Evolutionary conservation across 2,888 invertebrate genomes (phyloP).

Genomic region (Caenorhabditis drosophilae): DNA sequence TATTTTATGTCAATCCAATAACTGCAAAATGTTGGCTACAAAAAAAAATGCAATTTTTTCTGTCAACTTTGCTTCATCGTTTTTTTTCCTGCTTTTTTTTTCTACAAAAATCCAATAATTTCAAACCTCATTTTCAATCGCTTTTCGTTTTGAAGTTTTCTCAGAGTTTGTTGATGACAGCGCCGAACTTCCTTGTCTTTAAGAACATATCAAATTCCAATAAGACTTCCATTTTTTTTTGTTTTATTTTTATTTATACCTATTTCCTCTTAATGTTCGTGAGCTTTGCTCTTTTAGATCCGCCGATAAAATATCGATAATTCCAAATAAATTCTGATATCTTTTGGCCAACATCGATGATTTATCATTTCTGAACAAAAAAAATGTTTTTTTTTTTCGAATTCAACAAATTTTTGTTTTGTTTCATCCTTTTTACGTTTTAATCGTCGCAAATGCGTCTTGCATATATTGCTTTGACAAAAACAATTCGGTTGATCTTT

Average conservation of each 20-base stretch:
- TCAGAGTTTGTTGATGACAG: no score
- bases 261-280: constrained; percentile 38
- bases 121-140: constrained; percentile 10
- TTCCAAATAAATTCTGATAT: constrained; percentile 44
- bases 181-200: constrained; percentile 14
- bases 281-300: constrained; percentile 23
- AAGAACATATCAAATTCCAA: constrained; percentile 7
- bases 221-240: constrained; percentile 20
- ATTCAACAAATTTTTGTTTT: neutral
- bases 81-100: no score
- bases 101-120: neutral
- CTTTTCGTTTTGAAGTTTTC: constrained; percentile 14
- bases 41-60: no score
- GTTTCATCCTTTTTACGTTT: constrained; percentile 12
- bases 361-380: constrained; percentile 33
- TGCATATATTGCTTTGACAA: constrained; percentile 38
- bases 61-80: no score
- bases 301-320: constrained; percentile 35
- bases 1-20: no score
- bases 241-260: constrained; percentile 17
- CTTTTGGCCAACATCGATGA: constrained; percentile 33
- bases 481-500: constrained; percentile 40
- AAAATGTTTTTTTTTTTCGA: neutral
- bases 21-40: no score
- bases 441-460: constrained; percentile 40